These are phyloP conservation scores for Cygnus buccinator DNA, from an alignment of 2,113 vertebrate genomes.

Conservation along the genomic window DNA sequence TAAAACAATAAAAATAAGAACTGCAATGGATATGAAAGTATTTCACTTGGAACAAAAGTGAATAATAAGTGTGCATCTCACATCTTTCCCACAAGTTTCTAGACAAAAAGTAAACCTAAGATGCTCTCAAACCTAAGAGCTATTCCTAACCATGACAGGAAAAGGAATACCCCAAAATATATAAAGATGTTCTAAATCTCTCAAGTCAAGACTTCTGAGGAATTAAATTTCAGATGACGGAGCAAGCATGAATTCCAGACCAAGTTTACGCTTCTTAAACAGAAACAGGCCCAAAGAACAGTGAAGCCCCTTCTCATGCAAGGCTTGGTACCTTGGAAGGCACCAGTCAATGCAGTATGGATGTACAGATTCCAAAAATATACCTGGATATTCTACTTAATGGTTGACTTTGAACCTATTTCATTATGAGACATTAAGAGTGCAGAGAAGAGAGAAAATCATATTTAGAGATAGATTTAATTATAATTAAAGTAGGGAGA, in stretches of 20 bases:
- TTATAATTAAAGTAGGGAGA: not conserved
- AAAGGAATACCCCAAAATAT: not conserved
- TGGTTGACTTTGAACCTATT: not conserved
- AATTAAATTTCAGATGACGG: not conserved
- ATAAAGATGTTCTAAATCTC: not conserved
- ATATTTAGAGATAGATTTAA: not conserved
- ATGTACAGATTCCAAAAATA: not conserved
- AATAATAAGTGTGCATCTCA: not conserved
- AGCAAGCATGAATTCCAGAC: not conserved
- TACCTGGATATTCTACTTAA: not conserved
- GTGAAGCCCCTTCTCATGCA: not conserved
- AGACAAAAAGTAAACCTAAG: not conserved
- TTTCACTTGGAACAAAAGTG: not conserved
- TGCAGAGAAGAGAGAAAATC: not conserved
- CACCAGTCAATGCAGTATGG: not conserved
- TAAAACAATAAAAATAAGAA: not conserved
- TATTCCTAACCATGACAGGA: not conserved
- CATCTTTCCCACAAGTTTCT: not conserved
- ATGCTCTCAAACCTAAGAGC: not conserved
- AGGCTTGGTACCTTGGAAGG: not conserved
- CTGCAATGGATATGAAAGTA: not conserved
- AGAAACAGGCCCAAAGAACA: not conserved
- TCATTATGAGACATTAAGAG: not conserved
- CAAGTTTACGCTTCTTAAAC: not conserved
- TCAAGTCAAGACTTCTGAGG: not conserved